Conservation (phyloP, 1,140 invertebrate genomes). For the Cyclargus thomasi region DNA sequence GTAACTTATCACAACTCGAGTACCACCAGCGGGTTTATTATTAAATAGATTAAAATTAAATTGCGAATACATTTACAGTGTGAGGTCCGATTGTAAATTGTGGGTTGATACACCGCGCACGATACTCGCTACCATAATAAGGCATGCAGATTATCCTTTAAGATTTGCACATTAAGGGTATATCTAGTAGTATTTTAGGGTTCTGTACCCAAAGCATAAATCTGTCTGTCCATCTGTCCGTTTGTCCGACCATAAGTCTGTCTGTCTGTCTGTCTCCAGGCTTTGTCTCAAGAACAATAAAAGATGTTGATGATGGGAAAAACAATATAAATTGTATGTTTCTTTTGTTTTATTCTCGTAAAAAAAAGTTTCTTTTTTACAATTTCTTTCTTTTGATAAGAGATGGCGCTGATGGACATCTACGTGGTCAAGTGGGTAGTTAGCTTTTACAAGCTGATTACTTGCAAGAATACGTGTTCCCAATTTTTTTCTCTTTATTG, state of each 20-base stretch:
- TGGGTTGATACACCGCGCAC: not conserved
- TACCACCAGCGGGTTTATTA: not conserved
- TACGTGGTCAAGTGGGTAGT: too few relatives aligned
- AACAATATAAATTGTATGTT: too few relatives aligned
- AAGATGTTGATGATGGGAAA: too few relatives aligned
- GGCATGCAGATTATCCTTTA: slow-evolving; percentile 21
- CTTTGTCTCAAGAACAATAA: too few relatives aligned
- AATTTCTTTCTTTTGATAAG: too few relatives aligned
- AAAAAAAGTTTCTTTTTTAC: too few relatives aligned
- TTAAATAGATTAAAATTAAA: slow-evolving; percentile 16
- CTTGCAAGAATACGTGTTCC: too few relatives aligned
- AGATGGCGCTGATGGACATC: too few relatives aligned
- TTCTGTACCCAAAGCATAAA: not conserved
- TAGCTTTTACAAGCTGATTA: too few relatives aligned
- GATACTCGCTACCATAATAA: slow-evolving; percentile 18
- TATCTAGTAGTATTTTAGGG: slow-evolving; percentile 20
- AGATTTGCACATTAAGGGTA: slow-evolving; percentile 18
- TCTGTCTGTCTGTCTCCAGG: too few relatives aligned
- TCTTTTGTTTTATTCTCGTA: too few relatives aligned
- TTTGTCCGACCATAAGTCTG: slow-evolving; percentile 10
- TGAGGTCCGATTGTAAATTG: slow-evolving; percentile 13
- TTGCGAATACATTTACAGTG: slow-evolving; percentile 11
- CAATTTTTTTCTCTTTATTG: too few relatives aligned
- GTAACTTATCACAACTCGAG: not conserved
- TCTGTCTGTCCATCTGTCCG: not conserved